Conservation (phyloP, 2,113 vertebrate genomes). For the Clarias macrocephalus region DNA sequence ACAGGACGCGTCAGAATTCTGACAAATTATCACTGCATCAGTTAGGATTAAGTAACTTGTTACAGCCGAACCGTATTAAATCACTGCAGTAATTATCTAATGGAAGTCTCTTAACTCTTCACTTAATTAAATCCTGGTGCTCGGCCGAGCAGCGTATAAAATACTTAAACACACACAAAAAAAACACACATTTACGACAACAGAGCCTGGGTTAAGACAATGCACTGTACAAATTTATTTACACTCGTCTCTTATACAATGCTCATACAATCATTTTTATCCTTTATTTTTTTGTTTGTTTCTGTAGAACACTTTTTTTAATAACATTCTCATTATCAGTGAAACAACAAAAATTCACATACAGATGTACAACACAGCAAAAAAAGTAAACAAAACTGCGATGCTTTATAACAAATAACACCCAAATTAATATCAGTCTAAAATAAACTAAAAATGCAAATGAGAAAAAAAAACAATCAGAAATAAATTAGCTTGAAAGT, state of each 20-base stretch:
- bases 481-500: conserved; percentile 17
- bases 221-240: conserved; percentile 51
- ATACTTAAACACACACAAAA: neutral
- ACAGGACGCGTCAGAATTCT: too few relatives aligned
- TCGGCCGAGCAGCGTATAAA: too few relatives aligned
- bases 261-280: neutral
- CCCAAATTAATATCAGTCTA: neutral
- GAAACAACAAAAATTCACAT: neutral
- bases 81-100: too few relatives aligned
- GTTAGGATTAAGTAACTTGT: too few relatives aligned
- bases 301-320: neutral
- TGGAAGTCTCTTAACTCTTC: too few relatives aligned
- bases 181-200: neutral
- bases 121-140: too few relatives aligned
- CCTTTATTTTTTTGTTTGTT: neutral
- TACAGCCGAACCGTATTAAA: too few relatives aligned
- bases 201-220: conserved; percentile 44
- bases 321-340: neutral
- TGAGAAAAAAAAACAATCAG: neutral
- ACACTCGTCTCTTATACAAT: conserved; percentile 30
- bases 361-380: neutral
- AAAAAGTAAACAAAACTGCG: neutral
- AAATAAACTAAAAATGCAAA: neutral
- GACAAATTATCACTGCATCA: too few relatives aligned
- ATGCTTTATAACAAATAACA: neutral